phyloP scores from a whole-genome alignment of 2,888 invertebrate species.

The Monopis laevigella region DNA sequence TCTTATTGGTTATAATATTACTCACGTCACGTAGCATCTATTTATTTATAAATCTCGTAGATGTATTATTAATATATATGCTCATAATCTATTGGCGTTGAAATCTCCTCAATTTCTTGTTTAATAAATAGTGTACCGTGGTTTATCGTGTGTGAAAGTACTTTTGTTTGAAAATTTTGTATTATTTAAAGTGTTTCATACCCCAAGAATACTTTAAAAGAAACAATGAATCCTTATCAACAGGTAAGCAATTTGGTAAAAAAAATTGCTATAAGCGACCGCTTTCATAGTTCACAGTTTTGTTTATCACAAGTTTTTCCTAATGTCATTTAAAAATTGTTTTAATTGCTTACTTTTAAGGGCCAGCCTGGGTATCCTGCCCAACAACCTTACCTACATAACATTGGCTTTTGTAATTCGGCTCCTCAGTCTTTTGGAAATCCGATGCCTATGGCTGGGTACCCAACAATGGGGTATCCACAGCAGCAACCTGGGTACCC shows the following conservation, averaged over 20 bases:
- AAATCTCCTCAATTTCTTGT: no score
- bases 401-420: constrained; percentile 54
- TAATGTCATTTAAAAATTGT: neutral
- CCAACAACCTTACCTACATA: constrained; percentile 55
- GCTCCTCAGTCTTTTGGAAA: constrained; percentile 62
- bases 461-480: constrained; percentile 51
- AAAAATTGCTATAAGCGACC: neutral
- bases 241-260: constrained; percentile 31
- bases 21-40: no score
- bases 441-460: constrained; percentile 55
- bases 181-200: no score
- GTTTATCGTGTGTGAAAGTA: no score
- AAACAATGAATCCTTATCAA: constrained; percentile 53
- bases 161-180: no score
- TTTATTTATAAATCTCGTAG: no score
- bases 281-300: constrained; percentile 25
- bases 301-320: constrained; percentile 47
- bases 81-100: no score
- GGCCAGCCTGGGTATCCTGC: constrained; percentile 61
- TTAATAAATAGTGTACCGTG: no score
- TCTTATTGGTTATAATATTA: no score
- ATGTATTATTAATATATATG: no score
- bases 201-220: no score
- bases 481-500: constrained; percentile 31
- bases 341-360: constrained; percentile 46